A percentile compares a stretch with the other conserved stretches of the same genome.
phyloP scores from a whole-genome alignment of 2,797 vertebrate species.

The Gymnothorax reevesii region DNA sequence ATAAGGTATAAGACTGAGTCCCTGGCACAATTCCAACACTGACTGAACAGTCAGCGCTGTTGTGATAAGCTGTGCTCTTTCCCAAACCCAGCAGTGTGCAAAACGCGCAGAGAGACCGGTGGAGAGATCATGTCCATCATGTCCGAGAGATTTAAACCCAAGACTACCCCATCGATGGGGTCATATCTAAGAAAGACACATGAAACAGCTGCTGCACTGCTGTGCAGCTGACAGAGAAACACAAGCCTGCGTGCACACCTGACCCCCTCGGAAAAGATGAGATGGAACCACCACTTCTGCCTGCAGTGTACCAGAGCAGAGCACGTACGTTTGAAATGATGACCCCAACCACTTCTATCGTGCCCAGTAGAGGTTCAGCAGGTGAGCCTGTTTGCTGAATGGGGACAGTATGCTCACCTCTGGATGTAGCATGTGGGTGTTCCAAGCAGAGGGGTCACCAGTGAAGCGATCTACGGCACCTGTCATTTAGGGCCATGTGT shows the following conservation, averaged over 20 bases:
- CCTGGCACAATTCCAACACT: not conserved
- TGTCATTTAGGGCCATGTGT: constrained; percentile 23
- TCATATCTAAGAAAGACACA: not conserved
- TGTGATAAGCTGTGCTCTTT: not conserved
- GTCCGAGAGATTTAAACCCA: not conserved
- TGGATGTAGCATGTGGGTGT: constrained; percentile 34
- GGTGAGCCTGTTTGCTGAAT: not conserved
- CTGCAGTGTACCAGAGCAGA: not conserved
- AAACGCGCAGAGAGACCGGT: not conserved
- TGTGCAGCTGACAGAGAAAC: not conserved
- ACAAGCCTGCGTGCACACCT: not conserved
- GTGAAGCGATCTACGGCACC: constrained; percentile 36
- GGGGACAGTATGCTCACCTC: not conserved
- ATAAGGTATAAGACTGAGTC: not conserved
- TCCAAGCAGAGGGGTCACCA: not conserved
- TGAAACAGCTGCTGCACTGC: not conserved
- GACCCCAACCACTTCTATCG: not conserved
- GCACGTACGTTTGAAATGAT: not conserved
- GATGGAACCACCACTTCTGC: not conserved
- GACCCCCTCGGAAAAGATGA: not conserved
- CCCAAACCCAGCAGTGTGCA: not conserved
- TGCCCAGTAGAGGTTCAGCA: not conserved
- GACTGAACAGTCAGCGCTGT: no score
- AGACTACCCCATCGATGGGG: not conserved
- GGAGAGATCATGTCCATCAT: not conserved